These are phyloP conservation scores for Eptesicus fuscus DNA, from an alignment of 2,113 vertebrate genomes.

Conservation along the genomic window DNA sequence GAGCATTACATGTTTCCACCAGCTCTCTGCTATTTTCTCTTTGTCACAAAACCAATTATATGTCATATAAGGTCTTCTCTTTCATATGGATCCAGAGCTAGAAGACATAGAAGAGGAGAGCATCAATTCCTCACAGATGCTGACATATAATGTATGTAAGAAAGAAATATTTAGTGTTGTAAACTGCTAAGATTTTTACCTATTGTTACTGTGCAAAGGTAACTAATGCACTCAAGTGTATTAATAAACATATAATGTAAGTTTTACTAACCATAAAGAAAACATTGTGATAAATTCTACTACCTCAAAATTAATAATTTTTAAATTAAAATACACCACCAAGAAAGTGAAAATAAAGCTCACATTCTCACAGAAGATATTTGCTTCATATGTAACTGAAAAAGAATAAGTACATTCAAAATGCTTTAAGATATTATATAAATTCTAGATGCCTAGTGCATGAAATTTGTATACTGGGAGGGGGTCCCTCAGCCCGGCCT, in stretches of 20 bases:
- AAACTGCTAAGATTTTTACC: background rate
- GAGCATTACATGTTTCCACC: background rate
- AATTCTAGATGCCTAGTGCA: background rate
- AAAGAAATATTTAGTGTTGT: background rate
- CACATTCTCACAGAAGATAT: background rate
- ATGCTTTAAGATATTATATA: background rate
- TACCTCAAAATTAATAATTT: background rate
- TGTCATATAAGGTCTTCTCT: background rate
- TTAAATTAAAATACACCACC: background rate
- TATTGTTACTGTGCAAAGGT: background rate
- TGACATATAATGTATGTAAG: background rate
- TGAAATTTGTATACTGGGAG: too few species aligned
- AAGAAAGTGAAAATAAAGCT: background rate
- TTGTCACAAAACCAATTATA: background rate
- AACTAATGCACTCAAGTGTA: background rate
- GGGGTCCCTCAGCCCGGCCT: too few species aligned
- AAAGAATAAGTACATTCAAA: background rate
- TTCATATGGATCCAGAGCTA: background rate
- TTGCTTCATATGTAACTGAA: background rate
- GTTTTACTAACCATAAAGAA: background rate
- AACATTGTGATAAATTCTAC: background rate
- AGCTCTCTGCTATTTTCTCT: background rate
- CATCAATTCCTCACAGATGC: background rate
- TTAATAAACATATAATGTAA: background rate
- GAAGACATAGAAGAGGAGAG: background rate